Percentiles rank a stretch among this genome's conserved stretches.
These are phyloP conservation scores for Megalops atlanticus DNA, from an alignment of 2,113 vertebrate species.

Conservation along the genomic window DNA sequence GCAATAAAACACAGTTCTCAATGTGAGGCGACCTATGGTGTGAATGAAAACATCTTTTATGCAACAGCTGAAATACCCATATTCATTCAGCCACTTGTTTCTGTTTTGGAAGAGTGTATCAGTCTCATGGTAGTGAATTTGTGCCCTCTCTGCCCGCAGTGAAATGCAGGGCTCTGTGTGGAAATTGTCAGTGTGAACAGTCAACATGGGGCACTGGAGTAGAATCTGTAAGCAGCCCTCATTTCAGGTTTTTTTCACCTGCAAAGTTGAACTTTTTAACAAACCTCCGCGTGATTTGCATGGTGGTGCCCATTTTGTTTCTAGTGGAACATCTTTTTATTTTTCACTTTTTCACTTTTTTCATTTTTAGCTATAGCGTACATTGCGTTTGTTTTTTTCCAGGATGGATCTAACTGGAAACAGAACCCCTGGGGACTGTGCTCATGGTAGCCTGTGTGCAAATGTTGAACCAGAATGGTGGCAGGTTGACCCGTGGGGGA, in stretches of 20 bases:
- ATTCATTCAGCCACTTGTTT: too few species aligned
- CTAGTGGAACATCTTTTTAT: not conserved
- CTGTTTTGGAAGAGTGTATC: too few species aligned
- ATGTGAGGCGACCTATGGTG: not conserved
- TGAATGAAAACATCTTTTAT: not conserved
- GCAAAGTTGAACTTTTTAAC: not conserved
- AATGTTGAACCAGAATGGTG: not conserved
- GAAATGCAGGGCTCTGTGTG: not conserved
- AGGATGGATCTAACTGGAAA: not conserved
- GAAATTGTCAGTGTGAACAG: not conserved
- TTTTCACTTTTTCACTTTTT: not conserved
- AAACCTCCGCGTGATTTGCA: not conserved
- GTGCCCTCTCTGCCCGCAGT: not conserved
- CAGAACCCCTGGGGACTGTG: not conserved
- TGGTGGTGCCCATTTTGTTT: slow-evolving; percentile 1
- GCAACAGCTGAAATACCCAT: not conserved
- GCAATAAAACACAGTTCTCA: not conserved
- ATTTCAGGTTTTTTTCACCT: not conserved
- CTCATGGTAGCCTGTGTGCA: not conserved
- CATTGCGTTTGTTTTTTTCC: not conserved
- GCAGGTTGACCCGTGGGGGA: not conserved
- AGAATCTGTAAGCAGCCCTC: not conserved
- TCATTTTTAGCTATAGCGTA: slow-evolving; percentile 1
- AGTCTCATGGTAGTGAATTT: too few species aligned
- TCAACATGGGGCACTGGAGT: not conserved